Base-by-base conservation (phyloP, 2,888 invertebrate species). In the Micoletzkya japonica region DNA sequence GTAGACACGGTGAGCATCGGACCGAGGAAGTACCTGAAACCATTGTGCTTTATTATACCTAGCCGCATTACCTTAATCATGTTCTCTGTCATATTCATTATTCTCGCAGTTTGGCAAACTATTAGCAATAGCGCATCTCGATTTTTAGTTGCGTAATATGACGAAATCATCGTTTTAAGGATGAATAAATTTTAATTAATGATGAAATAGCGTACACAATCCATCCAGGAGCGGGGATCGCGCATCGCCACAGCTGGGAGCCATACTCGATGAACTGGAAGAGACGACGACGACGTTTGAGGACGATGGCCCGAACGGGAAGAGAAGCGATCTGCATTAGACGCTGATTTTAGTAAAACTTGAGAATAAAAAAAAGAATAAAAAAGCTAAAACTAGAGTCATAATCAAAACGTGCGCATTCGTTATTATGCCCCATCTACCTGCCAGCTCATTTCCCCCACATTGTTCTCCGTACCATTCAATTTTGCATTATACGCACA, bases 261-360 rank as follows among this genome's bases (percentile, higher is more conserved):
- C 60, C 20, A 52, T 74, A 74, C 64, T 74, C 74, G 17, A 60
- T 56, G 39, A 58, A 72, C 44, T 74, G 74, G 56, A 72, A 64
- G 14, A 72, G 57, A n/a, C 72, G 39, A 20, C 72, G 20, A 4
- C 68, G n/a, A 7, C 68, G 1, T 49, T 68, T 68, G 24, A 68
- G 68, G n/a, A 26, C 49, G 49, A 68, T 57, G 17, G 68, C 49
- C 1, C 58, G 39, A 3, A 34, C 68, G 1, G 68, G 68, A 32
- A 68, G 32, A 7, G 68, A 44, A 24, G 49, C 68, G 6, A 58
- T 32, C 68, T 68, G 58, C 17, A 44, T 6, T 26, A 54, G 17
- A 54, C 24, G 26, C 17, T 17, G 39, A 39, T 7, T 39, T 2
- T 2, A 59, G 24, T 4, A 37, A 17, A 26, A 44, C 44, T 36